Conservation (phyloP, 2,888 invertebrate species). For the Macrosoma leucophasiata region DNA sequence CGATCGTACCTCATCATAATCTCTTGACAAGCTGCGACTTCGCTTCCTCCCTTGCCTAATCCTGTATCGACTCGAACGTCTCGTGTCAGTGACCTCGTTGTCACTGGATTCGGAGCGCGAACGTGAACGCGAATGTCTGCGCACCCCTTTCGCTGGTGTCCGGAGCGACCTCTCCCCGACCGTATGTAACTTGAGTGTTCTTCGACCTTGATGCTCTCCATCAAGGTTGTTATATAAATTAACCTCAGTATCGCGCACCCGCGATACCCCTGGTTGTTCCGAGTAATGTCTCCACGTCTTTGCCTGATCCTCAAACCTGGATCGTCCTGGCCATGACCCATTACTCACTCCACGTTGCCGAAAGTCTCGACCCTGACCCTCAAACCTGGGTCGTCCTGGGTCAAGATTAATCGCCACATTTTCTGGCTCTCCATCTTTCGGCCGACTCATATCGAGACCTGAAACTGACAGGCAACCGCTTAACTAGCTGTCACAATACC, state of each 20-base stretch:
- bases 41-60: conserved; percentile 1
- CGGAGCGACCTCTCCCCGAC: conserved; percentile 1
- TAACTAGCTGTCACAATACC: background rate
- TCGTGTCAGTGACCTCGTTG: background rate
- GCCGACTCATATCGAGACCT: background rate
- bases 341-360: conserved; percentile 3
- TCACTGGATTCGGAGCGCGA: background rate
- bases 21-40: background rate
- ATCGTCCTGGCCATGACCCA: conserved; percentile 2
- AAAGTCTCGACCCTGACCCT: conserved; percentile 3
- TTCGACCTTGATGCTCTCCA: conserved; percentile 1
- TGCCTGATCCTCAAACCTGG: conserved; percentile 1
- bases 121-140: background rate
- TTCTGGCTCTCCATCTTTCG: background rate
- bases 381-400: conserved; percentile 2
- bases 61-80: background rate
- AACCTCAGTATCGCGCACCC: conserved; percentile 1
- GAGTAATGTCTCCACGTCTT: conserved; percentile 1
- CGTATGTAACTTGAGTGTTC: conserved; percentile 1
- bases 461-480: conserved; percentile 3
- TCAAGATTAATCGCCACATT: background rate
- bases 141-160: conserved; percentile 1
- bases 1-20: background rate
- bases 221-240: background rate
- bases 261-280: conserved; percentile 1